Evolutionary conservation across 2,113 vertebrate genomes (phyloP), one percentile per base, ranked within the genome.

Genomic region (Patagioenas fasciata): DNA sequence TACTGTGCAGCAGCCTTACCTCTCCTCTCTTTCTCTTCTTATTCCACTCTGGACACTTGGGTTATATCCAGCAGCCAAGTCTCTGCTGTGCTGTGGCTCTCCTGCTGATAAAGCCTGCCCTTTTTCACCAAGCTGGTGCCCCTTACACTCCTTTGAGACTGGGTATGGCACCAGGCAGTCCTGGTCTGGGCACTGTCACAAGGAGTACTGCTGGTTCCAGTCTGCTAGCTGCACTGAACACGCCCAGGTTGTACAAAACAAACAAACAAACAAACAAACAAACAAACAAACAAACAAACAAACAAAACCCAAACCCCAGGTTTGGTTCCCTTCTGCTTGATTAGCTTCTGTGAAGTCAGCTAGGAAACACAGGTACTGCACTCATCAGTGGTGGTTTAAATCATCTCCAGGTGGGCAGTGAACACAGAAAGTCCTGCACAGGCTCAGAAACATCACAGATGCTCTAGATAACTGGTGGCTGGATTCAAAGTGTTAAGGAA

Each of bases 161-260:
- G 0, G 34, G 8, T 13, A 16, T 0, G 9, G 47, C 51, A 53
- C 61, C 16, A 13, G 50, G n/a, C 56, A 78, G 10, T 8, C 38
- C 3, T 2, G 62, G 4, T 9, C 31, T 54, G 42, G 48, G 23
- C 26, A 51, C 40, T 15, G 61, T 38, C 34, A 62, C 0, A 1
- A 40, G 36, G 29, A 88, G 15, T 18, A 20, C 40, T 38, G 31
- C 21, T 3, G 4, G 15, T 11, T 65, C 51, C 32, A 14, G 6
- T 13, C 69, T 29, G 10, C 0, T 1, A 80, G 42, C 16, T 40
- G 47, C 38, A 9, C 15, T 4, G 10, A 36, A 21, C 11, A 10
- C 18, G 15, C 23, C 21, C 25, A 7, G 19, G 34, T 25, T 0
- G 0, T 31, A 15, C 6, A 23, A 40, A 40, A 40, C 40, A 40